These are phyloP conservation scores for Schizaphis graminum DNA, from an alignment of 2,888 invertebrate genomes.

Conservation along the genomic window DNA sequence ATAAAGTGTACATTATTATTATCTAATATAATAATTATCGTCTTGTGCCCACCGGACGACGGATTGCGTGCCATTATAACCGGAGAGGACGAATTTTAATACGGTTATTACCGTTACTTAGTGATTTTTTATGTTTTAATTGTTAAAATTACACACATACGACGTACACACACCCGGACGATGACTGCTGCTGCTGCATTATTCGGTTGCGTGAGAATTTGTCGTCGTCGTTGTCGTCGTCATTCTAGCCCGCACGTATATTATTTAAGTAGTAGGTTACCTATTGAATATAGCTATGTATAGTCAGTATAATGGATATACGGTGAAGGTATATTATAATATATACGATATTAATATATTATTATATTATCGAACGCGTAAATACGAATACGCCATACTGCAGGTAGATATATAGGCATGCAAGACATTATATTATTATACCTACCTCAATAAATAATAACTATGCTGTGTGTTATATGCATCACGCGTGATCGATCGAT, in stretches of 20 bases:
- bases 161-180: not conserved
- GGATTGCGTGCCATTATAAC: not conserved
- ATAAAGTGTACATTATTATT: not conserved
- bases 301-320: not conserved
- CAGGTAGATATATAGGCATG: not conserved
- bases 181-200: not conserved
- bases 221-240: not conserved
- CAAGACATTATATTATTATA: not conserved
- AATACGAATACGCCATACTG: not conserved
- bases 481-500: not conserved
- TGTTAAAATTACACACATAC: not conserved
- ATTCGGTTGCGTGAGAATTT: not conserved
- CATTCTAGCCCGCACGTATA: not conserved
- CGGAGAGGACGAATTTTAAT: not conserved
- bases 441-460: not conserved
- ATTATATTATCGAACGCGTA: not conserved
- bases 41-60: not conserved
- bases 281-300: not conserved
- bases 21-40: not conserved
- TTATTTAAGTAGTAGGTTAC: not conserved
- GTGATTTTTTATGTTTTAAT: not conserved
- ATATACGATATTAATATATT: not conserved
- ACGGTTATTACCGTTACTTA: not conserved
- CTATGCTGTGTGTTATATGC: not conserved
- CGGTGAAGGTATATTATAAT: not conserved